Conservation (phyloP, 2,888 invertebrate species). For the Sepiola atlantica region DNA sequence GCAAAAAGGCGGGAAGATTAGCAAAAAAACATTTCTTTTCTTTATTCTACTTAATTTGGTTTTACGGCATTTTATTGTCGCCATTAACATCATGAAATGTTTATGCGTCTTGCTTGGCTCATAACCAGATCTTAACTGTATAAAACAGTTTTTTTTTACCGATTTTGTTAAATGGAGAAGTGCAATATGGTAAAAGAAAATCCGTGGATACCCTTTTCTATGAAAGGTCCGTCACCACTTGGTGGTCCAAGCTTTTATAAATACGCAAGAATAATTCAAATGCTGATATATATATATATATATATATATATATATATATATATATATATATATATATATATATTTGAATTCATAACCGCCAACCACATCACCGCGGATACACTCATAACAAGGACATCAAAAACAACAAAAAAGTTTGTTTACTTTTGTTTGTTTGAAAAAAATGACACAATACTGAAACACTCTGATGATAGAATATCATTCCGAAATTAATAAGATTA, state of each 20-base stretch:
- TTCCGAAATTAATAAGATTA: too few relatives aligned
- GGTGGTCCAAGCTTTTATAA: neutral
- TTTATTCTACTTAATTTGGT: neutral
- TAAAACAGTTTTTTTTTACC: neutral
- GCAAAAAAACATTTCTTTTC: conserved; percentile 12
- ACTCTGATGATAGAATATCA: too few relatives aligned
- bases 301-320: neutral
- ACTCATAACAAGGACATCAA: too few relatives aligned
- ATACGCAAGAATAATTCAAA: neutral
- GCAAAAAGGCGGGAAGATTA: neutral
- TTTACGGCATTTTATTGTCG: conserved; percentile 7
- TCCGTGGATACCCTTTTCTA: neutral
- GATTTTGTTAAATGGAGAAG: neutral
- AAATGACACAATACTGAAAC: too few relatives aligned
- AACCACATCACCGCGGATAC: too few relatives aligned
- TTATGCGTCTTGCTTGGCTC: neutral
- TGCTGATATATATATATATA: neutral
- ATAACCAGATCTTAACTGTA: neutral
- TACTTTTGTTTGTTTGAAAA: too few relatives aligned
- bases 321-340: neutral
- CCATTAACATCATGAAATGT: neutral
- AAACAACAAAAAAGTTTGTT: too few relatives aligned
- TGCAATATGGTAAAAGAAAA: neutral
- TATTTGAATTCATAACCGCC: too few relatives aligned
- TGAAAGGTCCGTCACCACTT: neutral